Evolutionary conservation across 2,113 vertebrate genomes (phyloP).

Genomic region (Tragelaphus strepsiceros): DNA sequence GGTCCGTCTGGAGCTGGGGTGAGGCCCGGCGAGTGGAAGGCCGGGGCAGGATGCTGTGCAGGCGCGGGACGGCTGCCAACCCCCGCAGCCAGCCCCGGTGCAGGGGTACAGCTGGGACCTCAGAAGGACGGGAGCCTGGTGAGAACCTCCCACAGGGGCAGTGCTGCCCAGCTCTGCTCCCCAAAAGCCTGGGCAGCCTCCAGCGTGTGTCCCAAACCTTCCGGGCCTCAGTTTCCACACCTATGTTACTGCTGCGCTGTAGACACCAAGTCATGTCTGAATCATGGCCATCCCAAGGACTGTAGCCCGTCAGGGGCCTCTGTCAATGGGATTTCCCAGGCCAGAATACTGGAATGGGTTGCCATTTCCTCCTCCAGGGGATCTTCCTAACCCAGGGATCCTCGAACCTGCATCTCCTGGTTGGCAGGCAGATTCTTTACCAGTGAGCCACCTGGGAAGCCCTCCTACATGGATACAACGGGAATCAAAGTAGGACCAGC

Average conservation of each 20-base stretch:
- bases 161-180: not conserved
- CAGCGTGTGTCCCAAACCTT: not conserved
- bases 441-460: not conserved
- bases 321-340: not conserved
- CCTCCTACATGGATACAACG: rapidly evolving
- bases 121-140: not conserved
- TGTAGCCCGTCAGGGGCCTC: not conserved
- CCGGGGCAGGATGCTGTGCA: not conserved
- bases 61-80: not conserved
- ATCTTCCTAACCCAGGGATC: not conserved
- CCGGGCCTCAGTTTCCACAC: not conserved
- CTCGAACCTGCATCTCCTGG: not conserved
- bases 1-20: not conserved
- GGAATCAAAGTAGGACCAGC: too few species aligned
- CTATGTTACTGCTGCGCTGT: not conserved
- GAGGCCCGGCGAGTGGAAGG: rapidly evolving
- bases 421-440: not conserved
- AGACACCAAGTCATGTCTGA: not conserved
- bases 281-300: not conserved
- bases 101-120: not conserved
- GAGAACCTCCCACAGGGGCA: not conserved
- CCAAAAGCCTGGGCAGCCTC: not conserved
- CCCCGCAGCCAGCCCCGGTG: not conserved
- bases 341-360: not conserved
- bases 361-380: not conserved